These are phyloP conservation scores for Clinocottus analis DNA, from an alignment of 2,113 vertebrate genomes.

Conservation along the genomic window DNA sequence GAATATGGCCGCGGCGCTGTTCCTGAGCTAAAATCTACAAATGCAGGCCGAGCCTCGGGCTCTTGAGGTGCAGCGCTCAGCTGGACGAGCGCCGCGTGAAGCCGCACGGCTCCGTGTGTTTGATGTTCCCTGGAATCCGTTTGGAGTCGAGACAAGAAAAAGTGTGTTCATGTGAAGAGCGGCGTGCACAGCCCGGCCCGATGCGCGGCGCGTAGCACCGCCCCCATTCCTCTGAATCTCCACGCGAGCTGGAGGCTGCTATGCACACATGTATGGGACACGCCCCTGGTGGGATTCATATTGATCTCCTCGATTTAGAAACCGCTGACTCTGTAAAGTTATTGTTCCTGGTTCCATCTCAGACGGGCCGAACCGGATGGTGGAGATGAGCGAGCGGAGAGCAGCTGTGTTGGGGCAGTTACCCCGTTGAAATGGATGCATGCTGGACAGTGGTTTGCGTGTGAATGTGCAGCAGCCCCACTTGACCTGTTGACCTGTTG, in stretches of 20 bases:
- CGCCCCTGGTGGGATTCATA: neutral
- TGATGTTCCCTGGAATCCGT: neutral
- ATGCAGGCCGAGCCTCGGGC: neutral
- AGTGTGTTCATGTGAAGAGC: neutral
- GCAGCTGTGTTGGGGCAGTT: no score
- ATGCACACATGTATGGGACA: neutral
- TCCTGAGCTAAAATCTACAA: conserved; percentile 1
- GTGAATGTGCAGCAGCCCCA: neutral
- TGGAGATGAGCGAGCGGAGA: no score
- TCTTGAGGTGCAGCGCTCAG: neutral
- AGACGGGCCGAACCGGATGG: no score
- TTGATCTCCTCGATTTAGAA: neutral
- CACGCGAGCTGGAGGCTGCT: neutral
- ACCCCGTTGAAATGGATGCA: no score
- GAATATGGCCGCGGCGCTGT: neutral
- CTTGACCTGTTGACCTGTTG: neutral
- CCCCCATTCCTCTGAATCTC: neutral
- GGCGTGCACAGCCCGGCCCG: neutral
- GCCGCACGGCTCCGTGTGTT: neutral
- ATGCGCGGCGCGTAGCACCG: neutral
- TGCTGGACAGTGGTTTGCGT: no score
- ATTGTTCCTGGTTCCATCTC: neutral
- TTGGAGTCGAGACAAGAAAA: neutral
- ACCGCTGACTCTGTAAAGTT: neutral
- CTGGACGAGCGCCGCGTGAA: neutral